Evolutionary conservation across 2,888 invertebrate species (phyloP), one percentile per base, ranked within the genome.

Genomic region (Xanthia icteritia): DNA sequence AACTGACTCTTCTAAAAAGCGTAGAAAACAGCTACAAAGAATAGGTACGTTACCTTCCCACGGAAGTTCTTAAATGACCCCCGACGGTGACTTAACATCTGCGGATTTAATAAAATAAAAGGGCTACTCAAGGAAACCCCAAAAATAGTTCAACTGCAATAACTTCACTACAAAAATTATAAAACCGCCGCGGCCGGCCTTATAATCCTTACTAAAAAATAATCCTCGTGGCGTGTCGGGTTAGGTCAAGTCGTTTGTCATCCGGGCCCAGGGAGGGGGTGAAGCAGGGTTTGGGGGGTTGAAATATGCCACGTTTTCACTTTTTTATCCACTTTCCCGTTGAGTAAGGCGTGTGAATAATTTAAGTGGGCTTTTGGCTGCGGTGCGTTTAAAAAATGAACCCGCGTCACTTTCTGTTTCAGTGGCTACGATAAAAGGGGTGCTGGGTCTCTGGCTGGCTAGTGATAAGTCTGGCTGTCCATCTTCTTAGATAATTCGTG

Each of bases 311-410:
- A 89, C 91, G 90, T 91, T 93, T 93, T 92, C 93, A 93, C 92
- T 93, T 92, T 92, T 91, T 90, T 89, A 89, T 89, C 89, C 89
- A 89, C 89, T 87, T 88, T 77, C 84, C 77, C 82, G 86, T 85
- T 87, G 89, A 88, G 90, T 89, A 89, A 91, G 92, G 89, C 90
- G 91, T 92, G 93, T 93, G 93, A 93, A 94, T 93, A 92, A 93
- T 94, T 93, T 92, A 92, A 92, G 91, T 91, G 88, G 86, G 89
- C 90, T 89, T 91, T 87, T 88, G 89, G 91, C 91, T 90, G 83
- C 86, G 89, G 89, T 84, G 84, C 86, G 84, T 84, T 91, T 92
- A 89, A 93, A 93, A 92, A 93, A 92, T 89, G 88, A 85, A 88
- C 89, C 77, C 77, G 70, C 83, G 83, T 88, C 86, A 86, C 87